These are phyloP conservation scores for Lepus timidus DNA, from an alignment of 2,113 vertebrate genomes.

Conservation along the genomic window DNA sequence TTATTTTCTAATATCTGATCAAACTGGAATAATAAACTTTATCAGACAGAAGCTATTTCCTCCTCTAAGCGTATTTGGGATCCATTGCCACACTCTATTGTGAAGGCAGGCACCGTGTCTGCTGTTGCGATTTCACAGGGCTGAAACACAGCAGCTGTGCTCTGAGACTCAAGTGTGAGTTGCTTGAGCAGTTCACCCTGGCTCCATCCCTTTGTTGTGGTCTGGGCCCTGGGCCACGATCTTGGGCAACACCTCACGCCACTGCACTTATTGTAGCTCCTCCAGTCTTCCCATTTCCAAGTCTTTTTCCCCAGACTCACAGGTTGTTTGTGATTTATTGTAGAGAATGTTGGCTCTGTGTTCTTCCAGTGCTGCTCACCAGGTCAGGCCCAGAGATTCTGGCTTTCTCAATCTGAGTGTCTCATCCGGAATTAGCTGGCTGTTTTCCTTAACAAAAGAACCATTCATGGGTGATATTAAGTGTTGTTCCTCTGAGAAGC, in stretches of 20 bases:
- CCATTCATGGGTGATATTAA: neutral
- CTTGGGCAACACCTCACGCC: neutral
- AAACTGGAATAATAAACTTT: constrained; percentile 32
- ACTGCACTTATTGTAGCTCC: neutral
- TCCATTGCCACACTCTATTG: neutral
- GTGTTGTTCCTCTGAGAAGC: neutral
- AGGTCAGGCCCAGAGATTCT: neutral
- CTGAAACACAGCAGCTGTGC: neutral
- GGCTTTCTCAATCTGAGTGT: constrained; percentile 1
- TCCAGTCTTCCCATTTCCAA: neutral
- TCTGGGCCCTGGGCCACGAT: constrained; percentile 49
- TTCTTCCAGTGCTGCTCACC: neutral
- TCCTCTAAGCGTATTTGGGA: neutral
- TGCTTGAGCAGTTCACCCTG: neutral
- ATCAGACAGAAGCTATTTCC: constrained; percentile 19
- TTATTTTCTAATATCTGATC: constrained; percentile 30
- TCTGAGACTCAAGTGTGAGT: neutral
- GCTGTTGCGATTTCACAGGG: no score
- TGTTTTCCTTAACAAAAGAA: constrained; percentile 54
- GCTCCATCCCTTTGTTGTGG: neutral
- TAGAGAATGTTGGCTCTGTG: neutral
- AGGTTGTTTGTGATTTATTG: constrained; percentile 1
- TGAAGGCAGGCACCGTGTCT: neutral
- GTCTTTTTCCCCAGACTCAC: constrained; percentile 16
- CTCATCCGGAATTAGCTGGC: neutral